Conservation (phyloP, 2,888 invertebrate species). For the Conistra vaccinii region DNA sequence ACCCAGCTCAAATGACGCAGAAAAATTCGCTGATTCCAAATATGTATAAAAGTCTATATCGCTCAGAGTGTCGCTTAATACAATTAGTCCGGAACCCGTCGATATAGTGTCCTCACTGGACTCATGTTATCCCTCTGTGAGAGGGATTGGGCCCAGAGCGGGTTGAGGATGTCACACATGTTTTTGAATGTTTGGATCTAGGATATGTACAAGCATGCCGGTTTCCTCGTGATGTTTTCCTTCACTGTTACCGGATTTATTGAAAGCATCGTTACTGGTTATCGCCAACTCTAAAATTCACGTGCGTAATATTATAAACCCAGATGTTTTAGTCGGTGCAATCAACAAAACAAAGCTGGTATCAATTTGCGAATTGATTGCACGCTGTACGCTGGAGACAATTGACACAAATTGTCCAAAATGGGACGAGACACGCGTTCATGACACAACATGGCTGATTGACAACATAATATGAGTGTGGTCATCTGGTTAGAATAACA, state of each 20-base stretch:
- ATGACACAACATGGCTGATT: constrained; percentile 32
- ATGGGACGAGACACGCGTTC: constrained; percentile 11
- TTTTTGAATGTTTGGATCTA: neutral
- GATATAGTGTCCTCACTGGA: too few species aligned
- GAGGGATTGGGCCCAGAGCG: neutral
- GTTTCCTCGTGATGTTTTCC: neutral
- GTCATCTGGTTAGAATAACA: constrained; percentile 20
- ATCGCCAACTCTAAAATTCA: constrained; percentile 23
- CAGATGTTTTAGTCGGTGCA: constrained; percentile 21
- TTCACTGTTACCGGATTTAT: neutral
- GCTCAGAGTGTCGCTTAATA: too few species aligned
- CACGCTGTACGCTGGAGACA: constrained; percentile 37
- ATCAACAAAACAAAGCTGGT: constrained; percentile 44
- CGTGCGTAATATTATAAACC: constrained; percentile 21
- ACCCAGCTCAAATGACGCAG: too few species aligned
- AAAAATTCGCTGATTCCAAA: too few species aligned
- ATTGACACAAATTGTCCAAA: constrained; percentile 58
- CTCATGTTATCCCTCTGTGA: neutral
- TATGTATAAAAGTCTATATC: too few species aligned
- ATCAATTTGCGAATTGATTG: constrained; percentile 50
- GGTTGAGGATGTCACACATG: neutral
- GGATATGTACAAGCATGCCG: too few species aligned
- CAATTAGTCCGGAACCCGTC: too few species aligned
- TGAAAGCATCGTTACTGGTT: neutral
- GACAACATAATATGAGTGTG: neutral